Conservation (phyloP, 2,888 invertebrate genomes). For the Agrochola litura region DNA sequence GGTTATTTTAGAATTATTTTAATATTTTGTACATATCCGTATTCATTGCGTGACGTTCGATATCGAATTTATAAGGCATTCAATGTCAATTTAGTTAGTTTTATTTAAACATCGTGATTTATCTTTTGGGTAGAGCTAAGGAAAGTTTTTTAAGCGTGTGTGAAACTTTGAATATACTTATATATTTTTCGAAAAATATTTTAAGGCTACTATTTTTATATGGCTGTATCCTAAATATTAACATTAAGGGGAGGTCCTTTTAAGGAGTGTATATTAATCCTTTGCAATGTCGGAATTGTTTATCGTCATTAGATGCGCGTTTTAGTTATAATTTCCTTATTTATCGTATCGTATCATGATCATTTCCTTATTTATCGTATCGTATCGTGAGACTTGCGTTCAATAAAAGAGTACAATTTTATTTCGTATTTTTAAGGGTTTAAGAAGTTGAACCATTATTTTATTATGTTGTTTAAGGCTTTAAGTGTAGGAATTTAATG, state of each 20-base stretch:
- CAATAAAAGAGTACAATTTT: constrained; percentile 38
- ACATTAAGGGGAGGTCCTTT: constrained; percentile 53
- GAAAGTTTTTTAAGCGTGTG: background rate
- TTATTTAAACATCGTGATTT: constrained; percentile 39
- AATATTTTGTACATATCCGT: constrained; percentile 35
- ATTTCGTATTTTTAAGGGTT: constrained; percentile 20
- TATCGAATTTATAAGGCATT: constrained; percentile 63
- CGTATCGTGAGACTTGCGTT: constrained; percentile 42
- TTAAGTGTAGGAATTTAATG: constrained; percentile 11
- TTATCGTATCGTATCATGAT: constrained; percentile 39
- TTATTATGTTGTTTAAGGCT: constrained; percentile 34
- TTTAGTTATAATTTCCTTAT: constrained; percentile 25
- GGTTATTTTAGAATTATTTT: constrained; percentile 7
- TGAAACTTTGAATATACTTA: constrained; percentile 34
- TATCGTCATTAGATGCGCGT: constrained; percentile 56
- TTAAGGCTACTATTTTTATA: constrained; percentile 63
- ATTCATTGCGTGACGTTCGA: constrained; percentile 48
- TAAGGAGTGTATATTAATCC: constrained; percentile 58
- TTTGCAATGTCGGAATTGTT: constrained; percentile 71
- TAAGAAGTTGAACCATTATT: constrained; percentile 9
- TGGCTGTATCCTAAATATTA: constrained; percentile 70
- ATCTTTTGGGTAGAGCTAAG: constrained; percentile 26
- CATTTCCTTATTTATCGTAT: constrained; percentile 28
- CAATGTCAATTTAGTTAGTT: constrained; percentile 60
- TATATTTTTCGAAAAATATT: constrained; percentile 55